These are phyloP conservation scores for Cinclus mexicanus DNA, from an alignment of 2,113 vertebrate species.

Conservation along the genomic window DNA sequence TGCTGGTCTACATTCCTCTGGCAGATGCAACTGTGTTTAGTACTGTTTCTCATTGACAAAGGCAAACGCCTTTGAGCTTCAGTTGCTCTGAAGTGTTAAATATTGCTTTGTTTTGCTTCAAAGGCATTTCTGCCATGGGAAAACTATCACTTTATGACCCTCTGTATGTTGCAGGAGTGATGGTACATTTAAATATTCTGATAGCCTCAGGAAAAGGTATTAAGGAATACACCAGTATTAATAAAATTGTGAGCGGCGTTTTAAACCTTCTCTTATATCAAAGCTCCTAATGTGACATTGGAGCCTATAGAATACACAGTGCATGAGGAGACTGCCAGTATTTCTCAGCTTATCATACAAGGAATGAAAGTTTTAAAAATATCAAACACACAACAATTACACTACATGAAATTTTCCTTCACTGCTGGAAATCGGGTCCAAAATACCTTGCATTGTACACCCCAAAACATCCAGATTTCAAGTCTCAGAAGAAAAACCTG, in stretches of 20 bases:
- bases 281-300: neutral
- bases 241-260: neutral
- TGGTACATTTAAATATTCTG: constrained; percentile 2
- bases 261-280: neutral
- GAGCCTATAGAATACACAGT: neutral
- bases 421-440: neutral
- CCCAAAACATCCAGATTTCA: neutral
- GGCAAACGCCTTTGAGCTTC: neutral
- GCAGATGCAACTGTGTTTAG: neutral
- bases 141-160: neutral
- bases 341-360: neutral
- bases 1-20: neutral
- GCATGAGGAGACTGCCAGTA: neutral
- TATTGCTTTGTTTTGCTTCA: constrained; percentile 22
- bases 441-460: neutral
- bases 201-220: neutral
- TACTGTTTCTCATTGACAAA: neutral
- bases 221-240: neutral
- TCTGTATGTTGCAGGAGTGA: neutral
- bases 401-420: neutral
- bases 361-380: neutral
- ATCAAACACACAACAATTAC: neutral
- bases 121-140: neutral
- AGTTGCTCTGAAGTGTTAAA: constrained; percentile 32
- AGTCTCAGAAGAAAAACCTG: neutral